Evolutionary conservation across 2,888 invertebrate genomes (phyloP), one percentile per base, ranked within the genome.

Genomic region (Drosophila borborema): DNA sequence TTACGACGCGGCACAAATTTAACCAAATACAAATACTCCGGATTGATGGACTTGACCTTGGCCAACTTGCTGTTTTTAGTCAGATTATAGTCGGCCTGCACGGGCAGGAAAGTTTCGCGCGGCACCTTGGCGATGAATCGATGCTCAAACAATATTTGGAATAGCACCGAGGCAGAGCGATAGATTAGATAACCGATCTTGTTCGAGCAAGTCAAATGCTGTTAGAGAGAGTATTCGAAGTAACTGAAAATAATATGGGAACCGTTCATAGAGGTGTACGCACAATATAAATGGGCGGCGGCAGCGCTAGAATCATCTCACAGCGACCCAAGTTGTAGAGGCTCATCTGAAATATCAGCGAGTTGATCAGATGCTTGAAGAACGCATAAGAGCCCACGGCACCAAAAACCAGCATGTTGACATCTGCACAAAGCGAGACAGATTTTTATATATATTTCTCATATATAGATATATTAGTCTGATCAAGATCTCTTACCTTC

Each of bases 111-210:
- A 55, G 95, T 94, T n/a, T 94, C 93, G 72, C 95, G 94, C 0
- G 96, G 95, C 70, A 96, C 93, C 90, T 94, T 94, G 4, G 94
- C 94, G 16, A 97, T 91, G 20, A 95, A 90, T 86, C 95, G 93
- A 81, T 93, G 94, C 78, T 96, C 94, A 91, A 97, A 97, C 41
- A 97, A 93, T 51, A 95, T 91, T 92, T 96, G 95, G 86, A 96
- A 96, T 28, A 97, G 90, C 34, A 96, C 94, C 54, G 95, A 94
- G 16, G 94, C 91, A 6, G 94, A 92, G 79, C 95, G 94, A 81
- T 96, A 95, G 0, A 92, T 77, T 55, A 93, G 76, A 72, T 94
- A 93, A 71, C 95, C 94, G 56, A 94, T 92, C 54, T 94, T 92
- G 54, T 93, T 94, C 77, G 94, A 94, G 88, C 95, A 94, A 77